These are phyloP conservation scores for Oryzias sinensis DNA, from an alignment of 2,797 vertebrate genomes.

Conservation along the genomic window DNA sequence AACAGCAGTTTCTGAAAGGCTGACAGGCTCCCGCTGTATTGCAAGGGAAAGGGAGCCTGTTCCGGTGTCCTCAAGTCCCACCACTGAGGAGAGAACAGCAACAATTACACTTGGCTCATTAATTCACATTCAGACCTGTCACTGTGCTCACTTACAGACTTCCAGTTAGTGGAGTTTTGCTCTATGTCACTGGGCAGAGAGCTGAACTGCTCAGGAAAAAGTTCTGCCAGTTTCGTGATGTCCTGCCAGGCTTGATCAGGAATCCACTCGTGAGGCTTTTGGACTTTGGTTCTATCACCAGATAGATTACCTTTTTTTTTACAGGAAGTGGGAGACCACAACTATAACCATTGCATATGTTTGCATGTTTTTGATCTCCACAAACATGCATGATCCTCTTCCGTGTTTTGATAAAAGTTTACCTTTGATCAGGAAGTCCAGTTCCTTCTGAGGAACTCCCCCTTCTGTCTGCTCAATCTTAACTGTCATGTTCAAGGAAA, in stretches of 20 bases:
- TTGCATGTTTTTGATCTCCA: neutral
- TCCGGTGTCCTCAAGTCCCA: slow-evolving; percentile 88
- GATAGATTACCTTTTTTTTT: slow-evolving; percentile 86
- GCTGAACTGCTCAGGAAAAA: slow-evolving; percentile 83
- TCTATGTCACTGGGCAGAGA: slow-evolving; percentile 86
- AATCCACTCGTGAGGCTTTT: slow-evolving; percentile 87
- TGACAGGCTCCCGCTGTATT: slow-evolving; percentile 78
- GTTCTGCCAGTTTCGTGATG: slow-evolving; percentile 82
- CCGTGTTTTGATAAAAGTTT: slow-evolving; percentile 19
- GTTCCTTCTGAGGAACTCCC: slow-evolving; percentile 85
- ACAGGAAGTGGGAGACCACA: neutral
- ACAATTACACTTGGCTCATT: slow-evolving; percentile 5
- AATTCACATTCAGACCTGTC: neutral
- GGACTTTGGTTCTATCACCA: slow-evolving; percentile 86
- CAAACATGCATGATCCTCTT: neutral
- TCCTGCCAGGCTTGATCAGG: slow-evolving; percentile 96
- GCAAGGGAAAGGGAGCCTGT: slow-evolving; percentile 81
- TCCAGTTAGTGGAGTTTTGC: slow-evolving; percentile 78
- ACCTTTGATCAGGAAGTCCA: slow-evolving; percentile 98
- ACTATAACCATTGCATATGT: slow-evolving; percentile 5
- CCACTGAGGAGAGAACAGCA: slow-evolving; percentile 79
- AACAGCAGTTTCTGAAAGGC: slow-evolving; percentile 90
- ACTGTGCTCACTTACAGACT: slow-evolving; percentile 77
- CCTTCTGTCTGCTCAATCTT: slow-evolving; percentile 92
- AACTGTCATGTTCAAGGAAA: slow-evolving; percentile 93